Conservation (phyloP, 2,888 invertebrate genomes). For the Odontothrips loti region DNA sequence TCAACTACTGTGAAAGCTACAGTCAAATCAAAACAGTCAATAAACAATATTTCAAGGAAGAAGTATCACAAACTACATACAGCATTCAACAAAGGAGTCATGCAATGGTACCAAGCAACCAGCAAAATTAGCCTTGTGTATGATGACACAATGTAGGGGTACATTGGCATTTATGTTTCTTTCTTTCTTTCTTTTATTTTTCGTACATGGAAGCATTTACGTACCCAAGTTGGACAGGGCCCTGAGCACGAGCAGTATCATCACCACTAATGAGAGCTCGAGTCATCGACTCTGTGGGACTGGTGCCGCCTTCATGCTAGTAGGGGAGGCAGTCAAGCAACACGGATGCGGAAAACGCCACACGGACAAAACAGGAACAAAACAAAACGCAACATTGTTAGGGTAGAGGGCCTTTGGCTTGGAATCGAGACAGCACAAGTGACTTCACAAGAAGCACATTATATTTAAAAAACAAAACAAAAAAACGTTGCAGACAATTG, state of each 20-base stretch:
- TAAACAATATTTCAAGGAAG: neutral
- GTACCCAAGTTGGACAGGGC: constrained; percentile 93
- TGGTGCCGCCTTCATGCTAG: constrained; percentile 85
- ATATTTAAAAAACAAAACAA: too few species aligned
- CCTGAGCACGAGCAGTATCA: constrained; percentile 73
- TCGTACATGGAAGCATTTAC: constrained; percentile 52
- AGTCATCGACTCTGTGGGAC: constrained; percentile 92
- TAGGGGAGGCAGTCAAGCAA: constrained; percentile 35
- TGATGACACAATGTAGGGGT: neutral
- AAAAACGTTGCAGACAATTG: neutral
- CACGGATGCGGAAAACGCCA: constrained; percentile 30
- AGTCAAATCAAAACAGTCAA: neutral
- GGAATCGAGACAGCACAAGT: constrained; percentile 34
- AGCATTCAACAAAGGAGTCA: constrained; percentile 30
- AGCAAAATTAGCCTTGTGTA: neutral
- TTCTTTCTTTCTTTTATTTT: constrained; percentile 16
- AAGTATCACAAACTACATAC: constrained; percentile 27
- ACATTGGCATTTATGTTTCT: neutral
- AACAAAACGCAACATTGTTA: constrained; percentile 48
- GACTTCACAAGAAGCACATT: constrained; percentile 34
- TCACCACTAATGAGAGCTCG: constrained; percentile 92
- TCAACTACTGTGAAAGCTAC: neutral
- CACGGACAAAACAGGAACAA: constrained; percentile 56
- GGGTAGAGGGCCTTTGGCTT: constrained; percentile 39
- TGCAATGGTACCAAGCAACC: constrained; percentile 19